Percentiles rank a stretch among this genome's conserved stretches.
These are phyloP conservation scores for Sarcophaga subvicina DNA, from an alignment of 2,888 invertebrate genomes.

Conservation along the genomic window DNA sequence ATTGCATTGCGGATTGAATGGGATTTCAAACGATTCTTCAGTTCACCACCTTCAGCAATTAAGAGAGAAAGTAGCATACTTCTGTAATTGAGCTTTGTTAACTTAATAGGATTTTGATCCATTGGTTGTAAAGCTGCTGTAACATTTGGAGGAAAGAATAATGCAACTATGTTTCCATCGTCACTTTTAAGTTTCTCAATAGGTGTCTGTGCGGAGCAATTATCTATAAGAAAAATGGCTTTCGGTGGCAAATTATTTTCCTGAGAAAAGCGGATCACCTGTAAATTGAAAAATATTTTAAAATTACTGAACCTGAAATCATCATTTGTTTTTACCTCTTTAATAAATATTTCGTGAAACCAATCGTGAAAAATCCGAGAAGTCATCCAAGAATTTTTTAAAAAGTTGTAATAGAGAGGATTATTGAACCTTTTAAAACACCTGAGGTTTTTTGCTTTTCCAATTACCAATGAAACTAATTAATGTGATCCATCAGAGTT, in stretches of 20 bases:
- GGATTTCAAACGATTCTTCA: constrained; percentile 54
- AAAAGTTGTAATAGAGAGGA: constrained; percentile 43
- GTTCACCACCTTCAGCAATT: constrained; percentile 56
- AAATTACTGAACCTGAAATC: constrained; percentile 40
- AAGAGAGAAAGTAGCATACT: constrained; percentile 59
- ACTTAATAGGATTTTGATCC: constrained; percentile 56
- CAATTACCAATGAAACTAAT: constrained; percentile 24
- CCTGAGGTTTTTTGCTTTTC: constrained; percentile 25
- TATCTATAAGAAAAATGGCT: constrained; percentile 53
- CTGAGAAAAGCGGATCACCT: not conserved
- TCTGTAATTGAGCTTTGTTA: constrained; percentile 62
- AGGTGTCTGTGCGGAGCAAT: constrained; percentile 38
- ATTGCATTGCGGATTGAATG: constrained; percentile 61
- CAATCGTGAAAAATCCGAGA: constrained; percentile 48
- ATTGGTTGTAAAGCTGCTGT: constrained; percentile 58
- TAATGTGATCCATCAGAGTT: too few species aligned
- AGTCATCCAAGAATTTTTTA: constrained; percentile 52
- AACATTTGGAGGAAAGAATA: constrained; percentile 44
- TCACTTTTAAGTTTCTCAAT: constrained; percentile 36
- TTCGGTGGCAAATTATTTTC: constrained; percentile 54
- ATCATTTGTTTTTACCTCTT: constrained; percentile 37
- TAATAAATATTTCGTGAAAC: constrained; percentile 56
- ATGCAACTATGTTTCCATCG: constrained; percentile 54
- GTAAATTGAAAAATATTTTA: constrained; percentile 13
- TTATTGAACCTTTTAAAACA: constrained; percentile 30